Evolutionary conservation across 2,113 vertebrate species (phyloP).

Genomic region (Notechis scutatus): DNA sequence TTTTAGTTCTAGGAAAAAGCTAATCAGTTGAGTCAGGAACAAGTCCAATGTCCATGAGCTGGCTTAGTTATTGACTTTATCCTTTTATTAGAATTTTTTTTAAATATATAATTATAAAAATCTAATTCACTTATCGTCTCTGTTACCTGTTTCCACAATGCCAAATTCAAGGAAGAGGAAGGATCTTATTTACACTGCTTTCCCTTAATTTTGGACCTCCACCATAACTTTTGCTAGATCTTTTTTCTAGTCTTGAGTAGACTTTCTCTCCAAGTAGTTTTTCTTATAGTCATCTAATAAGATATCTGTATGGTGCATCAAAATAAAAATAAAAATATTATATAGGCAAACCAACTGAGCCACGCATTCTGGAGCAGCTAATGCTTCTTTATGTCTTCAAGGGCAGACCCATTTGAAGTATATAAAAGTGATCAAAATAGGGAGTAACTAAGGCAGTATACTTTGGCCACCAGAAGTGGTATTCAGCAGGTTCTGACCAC

Average conservation of each 20-base stretch:
- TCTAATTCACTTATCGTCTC: not conserved
- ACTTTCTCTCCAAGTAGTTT: not conserved
- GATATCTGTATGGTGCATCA: not conserved
- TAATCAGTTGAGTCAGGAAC: not conserved
- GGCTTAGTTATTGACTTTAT: slow-evolving; percentile 1
- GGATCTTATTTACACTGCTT: not conserved
- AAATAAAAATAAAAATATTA: not conserved
- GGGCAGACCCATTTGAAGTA: not conserved
- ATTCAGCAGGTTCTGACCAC: too few relatives aligned
- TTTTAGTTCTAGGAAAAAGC: not conserved
- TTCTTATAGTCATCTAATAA: not conserved
- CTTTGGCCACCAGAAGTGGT: too few relatives aligned
- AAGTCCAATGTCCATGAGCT: not conserved
- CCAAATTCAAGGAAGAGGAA: not conserved
- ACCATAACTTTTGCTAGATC: not conserved
- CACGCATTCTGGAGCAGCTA: not conserved
- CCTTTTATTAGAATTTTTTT: not conserved
- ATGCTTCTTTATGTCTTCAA: not conserved
- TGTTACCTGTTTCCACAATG: not conserved
- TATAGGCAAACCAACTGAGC: not conserved
- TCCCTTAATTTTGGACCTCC: not conserved
- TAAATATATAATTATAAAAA: too few relatives aligned
- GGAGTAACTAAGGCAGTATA: not conserved
- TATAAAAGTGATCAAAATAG: not conserved
- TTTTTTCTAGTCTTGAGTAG: not conserved